Evolutionary conservation across 2,797 vertebrate species (phyloP), one percentile per base, ranked within the genome.

Genomic region (Knipowitschia caucasica): DNA sequence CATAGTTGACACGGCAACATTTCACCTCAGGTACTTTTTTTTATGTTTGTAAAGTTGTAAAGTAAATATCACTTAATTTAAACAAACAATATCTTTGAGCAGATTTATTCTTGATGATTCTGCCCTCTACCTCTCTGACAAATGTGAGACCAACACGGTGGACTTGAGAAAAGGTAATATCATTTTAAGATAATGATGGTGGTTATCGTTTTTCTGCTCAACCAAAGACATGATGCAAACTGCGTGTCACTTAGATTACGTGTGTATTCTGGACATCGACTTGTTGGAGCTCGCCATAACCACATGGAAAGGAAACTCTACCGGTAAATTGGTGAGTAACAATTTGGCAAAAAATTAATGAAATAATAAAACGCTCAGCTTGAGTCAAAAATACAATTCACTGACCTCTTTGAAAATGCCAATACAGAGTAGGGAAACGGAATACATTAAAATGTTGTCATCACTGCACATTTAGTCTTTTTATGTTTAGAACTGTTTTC

Each of bases 71-170:
- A n/a, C 4, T n/a, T 34, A 34, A 34, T 12, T 14, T 34, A 34
- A 34, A 11, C n/a, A 34, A 4, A 34, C 12, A 34, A 34, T 34
- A 9, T 18, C 18, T 39, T n/a, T 39, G 30, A 12, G 12, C 77
- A 96, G 94, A 89, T 96, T 96, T 76, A 96, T 96, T 81, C 81
- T 96, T 36, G 94, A 96, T 36, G 93, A 96, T 81, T 95, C 94
- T 0, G 94, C 94, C 11, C 88, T 96, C 78, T 96, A 94, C 86
- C 91, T 96, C 85, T 95, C 93, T 0, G 92, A 95, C 74, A 95
- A 94, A 89, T 94, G 93, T 86, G 92, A 94, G 63, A 79, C 70
- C 21, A 92, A 94, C 58, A 78, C 80, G 0, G 91, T 92, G 50
- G 93, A 96, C 78, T 77, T 95, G 69, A 91, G 90, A 73, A 92